Evolutionary conservation across 2,113 vertebrate genomes (phyloP), one percentile per base, ranked within the genome.

Genomic region (Hiodon alosoides): DNA sequence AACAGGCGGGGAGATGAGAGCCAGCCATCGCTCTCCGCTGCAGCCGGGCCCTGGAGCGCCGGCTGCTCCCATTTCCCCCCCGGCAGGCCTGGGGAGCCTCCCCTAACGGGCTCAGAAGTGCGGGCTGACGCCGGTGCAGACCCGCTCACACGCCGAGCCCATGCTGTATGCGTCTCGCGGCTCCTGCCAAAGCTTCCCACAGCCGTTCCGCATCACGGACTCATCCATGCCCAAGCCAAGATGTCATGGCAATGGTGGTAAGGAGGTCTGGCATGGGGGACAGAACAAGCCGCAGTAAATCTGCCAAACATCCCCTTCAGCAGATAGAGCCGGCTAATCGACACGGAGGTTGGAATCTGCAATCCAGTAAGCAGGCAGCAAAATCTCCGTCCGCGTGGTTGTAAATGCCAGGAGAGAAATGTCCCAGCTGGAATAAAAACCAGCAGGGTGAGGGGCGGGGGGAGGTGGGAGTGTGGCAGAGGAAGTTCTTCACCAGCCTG

Each of bases 1-100:
- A 91, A 93, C 92, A 93, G 92, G 92, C 90, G 87, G 90, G 89
- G 87, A 86, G 90, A 89, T 91, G 93, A 94, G 94, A 92, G 93
- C 90, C 90, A 92, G 90, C 87, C 87, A 89, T 90, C 89, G 90
- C 89, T 88, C 90, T 92, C 82, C 86, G 86, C 83, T 87, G 90
- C 89, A 51, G 64, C 6, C 8, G 10, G 47, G 13, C 13, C 47
- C 57, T 5, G 66, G 51, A 61, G 48, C 13, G 48, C 51, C 64
- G 10, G 10, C 52, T 75, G 4, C 46, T 66, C 74, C 31, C 4
- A 13, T 11, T 17, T 65, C 65, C 46, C 58, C 51, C 7, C 57
- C 11, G 67, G 47, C 67, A 46, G n/a, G 9, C 65, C 52, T 10
- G 55, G 13, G 7, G 57, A 17, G 31, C 31, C 17, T 65, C n/a